Percentiles rank a stretch among this genome's conserved stretches.
phyloP scores from a whole-genome alignment of 2,888 invertebrate genomes.

The Ophion costatus region DNA sequence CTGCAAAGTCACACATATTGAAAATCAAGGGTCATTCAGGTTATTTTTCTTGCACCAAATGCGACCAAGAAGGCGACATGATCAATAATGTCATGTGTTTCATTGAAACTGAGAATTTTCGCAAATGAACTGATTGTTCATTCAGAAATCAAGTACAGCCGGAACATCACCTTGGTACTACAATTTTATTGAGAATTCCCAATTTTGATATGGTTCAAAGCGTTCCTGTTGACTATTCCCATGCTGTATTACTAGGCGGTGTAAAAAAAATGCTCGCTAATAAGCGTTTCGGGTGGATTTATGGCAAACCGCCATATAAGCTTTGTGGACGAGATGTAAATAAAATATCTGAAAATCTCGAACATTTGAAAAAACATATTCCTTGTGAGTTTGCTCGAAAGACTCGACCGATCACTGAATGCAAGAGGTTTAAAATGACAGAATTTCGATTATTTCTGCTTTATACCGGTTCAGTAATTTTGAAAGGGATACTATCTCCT shows the following conservation, averaged over 20 bases:
- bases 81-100: constrained; percentile 65
- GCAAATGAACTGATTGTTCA: constrained; percentile 58
- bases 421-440: constrained; percentile 66
- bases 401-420: constrained; percentile 62
- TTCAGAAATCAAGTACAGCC: constrained; percentile 62
- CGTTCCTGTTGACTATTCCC: constrained; percentile 68
- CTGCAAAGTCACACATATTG: constrained; percentile 65
- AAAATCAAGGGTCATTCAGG: constrained; percentile 66
- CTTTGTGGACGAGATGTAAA: constrained; percentile 49
- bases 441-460: constrained; percentile 67
- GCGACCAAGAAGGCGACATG: constrained; percentile 65
- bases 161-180: constrained; percentile 65
- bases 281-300: constrained; percentile 62
- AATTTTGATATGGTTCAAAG: constrained; percentile 68
- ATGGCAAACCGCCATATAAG: constrained; percentile 53
- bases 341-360: constrained; percentile 32
- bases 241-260: constrained; percentile 51
- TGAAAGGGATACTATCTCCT: constrained; percentile 56
- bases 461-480: constrained; percentile 59
- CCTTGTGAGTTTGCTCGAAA: constrained; percentile 71
- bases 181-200: constrained; percentile 66
- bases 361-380: constrained; percentile 53
- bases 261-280: constrained; percentile 54
- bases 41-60: constrained; percentile 67
- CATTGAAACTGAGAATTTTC: constrained; percentile 57